Evolutionary conservation across 2,113 vertebrate genomes (phyloP), one percentile per base, ranked within the genome.

Genomic region (Oxygymnocypris stewartii): DNA sequence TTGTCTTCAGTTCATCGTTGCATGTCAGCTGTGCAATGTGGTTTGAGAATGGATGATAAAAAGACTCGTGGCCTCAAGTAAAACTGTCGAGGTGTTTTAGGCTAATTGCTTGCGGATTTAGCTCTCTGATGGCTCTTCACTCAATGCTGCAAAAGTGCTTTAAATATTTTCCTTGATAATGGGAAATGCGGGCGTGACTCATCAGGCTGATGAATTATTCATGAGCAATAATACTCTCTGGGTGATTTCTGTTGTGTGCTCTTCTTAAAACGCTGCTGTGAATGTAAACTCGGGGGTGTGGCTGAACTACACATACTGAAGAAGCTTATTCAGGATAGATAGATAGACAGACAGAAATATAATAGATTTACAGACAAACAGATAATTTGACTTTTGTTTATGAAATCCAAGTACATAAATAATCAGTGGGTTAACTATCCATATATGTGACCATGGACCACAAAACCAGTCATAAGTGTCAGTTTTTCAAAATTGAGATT

Each of bases 151-250:
- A 51, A 67, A 78, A 49, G 80, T 40, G 9, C 75, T 67, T n/a
- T 37, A 42, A 65, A 87, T 44, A 85, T 82, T n/a, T 79, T 79
- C 44, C 65, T 67, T 73, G 86, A 83, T 83, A 85, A 82, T 89
- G 73, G 37, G 44, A 77, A 82, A 84, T n/a, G 57, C 57, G 14
- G 80, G n/a, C 7, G 18, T 84, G 74, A 79, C 79, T 81, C 59
- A 44, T 81, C 35, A 11, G 42, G 35, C 51, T 82, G 20, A n/a
- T 89, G 79, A 57, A 85, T 87, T 89, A 89, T 89, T 89, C 83
- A 89, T 87, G 51, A 85, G 49, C 23, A 63, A 47, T 67, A 67
- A 79, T 87, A 61, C 73, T 67, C 25, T 69, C 11, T 31, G 65
- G 20, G 25, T 57, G 35, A 84, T 84, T 73, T 74, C 23, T 57